Evolutionary conservation across 37 sponge, comb jelly and placozoan species (phyloP), one percentile per base, ranked within the genome.

Genomic region (Tethya wilhelma): DNA sequence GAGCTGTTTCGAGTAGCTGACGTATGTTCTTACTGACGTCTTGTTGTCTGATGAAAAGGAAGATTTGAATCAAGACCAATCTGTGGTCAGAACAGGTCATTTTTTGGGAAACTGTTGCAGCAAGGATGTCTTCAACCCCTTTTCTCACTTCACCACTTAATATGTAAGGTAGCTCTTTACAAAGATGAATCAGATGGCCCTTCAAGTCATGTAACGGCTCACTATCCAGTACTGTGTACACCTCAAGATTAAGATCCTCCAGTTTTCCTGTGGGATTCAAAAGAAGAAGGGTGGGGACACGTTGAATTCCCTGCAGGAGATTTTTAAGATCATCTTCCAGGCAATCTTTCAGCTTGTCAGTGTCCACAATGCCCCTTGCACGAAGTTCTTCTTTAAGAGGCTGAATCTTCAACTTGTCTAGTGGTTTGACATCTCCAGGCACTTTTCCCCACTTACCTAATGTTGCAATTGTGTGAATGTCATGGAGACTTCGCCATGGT

Each of bases 171-270:
- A 78, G 7, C 32, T 67, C 34, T 19, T 79, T 49, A 49, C 43
- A 25, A 5, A 79, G 56, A 37, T 79, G 43, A 33, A 32, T 29
- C 1, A 79, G 34, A 46, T 79, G 79, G 32, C 79, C 79, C 56
- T 77, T 62, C 43, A 77, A 65, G 39, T 75, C 59, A 75, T 75
- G 75, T 32, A 75, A 34, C 23, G 75, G 75, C 39, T 73, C 75
- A 20, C 75, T 45, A 40, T 43, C 64, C 39, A 77, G 44, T 25
- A 77, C 44, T 22, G 55, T 29, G 67, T 79, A 79, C 23, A 46
- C 3, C 32, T 44, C 19, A 37, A 67, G 56, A 46, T 79, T 79
- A 29, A 49, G 33, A 14, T 66, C 22, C 11, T 1, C 34, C 6
- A 79, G 39, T 31, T 25, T 28, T 45, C 33, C 38, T 25, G 29